phyloP scores from a whole-genome alignment of 2,888 invertebrate genomes.

The Helobdella robusta region DNA sequence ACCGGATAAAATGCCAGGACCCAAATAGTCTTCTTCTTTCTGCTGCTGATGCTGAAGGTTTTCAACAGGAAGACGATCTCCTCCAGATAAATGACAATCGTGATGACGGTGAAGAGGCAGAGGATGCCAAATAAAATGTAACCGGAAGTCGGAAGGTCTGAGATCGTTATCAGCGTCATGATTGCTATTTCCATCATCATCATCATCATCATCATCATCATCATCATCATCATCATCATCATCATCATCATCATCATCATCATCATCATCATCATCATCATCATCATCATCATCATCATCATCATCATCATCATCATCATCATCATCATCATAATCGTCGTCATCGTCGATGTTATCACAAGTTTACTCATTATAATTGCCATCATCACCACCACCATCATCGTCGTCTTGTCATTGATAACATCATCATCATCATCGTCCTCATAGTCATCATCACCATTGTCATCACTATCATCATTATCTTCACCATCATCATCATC shows the following conservation, averaged over 20 bases:
- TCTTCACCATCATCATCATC: constrained; percentile 28
- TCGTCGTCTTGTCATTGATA: constrained; percentile 5
- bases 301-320: constrained; percentile 16
- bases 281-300: constrained; percentile 16
- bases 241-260: constrained; percentile 14
- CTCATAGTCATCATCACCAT: constrained; percentile 29
- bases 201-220: constrained; percentile 16
- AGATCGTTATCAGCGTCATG: too few relatives aligned
- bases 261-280: constrained; percentile 16
- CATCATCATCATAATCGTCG: too few relatives aligned
- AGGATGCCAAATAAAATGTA: constrained; percentile 10
- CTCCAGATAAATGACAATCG: constrained; percentile 28
- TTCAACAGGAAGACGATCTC: constrained; percentile 28
- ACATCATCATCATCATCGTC: constrained; percentile 28
- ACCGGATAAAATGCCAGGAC: constrained; percentile 31
- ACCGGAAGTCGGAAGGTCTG: constrained; percentile 22
- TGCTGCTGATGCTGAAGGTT: constrained; percentile 23
- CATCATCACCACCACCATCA: too few relatives aligned
- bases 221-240: constrained; percentile 16
- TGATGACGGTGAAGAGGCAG: constrained; percentile 9
- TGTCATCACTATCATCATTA: constrained; percentile 27
- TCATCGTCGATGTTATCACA: too few relatives aligned
- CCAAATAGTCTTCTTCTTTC: constrained; percentile 31
- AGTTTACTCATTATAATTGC: too few relatives aligned
- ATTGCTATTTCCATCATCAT: not conserved